Evolutionary conservation across 2,113 vertebrate species (phyloP).

Genomic region (Pachypanchax playfairii): DNA sequence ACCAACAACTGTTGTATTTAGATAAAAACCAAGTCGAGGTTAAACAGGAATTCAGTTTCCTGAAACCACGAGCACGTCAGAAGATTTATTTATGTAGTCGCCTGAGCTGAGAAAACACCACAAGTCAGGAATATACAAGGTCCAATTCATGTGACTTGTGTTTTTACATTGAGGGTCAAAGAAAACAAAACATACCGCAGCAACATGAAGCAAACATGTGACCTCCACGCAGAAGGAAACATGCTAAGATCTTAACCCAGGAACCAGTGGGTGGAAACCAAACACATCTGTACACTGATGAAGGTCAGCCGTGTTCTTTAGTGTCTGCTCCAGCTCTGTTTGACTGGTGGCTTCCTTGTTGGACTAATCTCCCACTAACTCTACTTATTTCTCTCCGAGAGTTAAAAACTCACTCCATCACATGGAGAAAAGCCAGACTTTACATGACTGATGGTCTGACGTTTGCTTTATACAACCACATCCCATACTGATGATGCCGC

Average conservation of each 20-base stretch:
- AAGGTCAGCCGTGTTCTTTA: conserved; percentile 19
- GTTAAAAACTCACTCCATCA: neutral
- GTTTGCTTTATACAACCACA: too few species aligned
- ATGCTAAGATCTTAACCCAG: conserved; percentile 17
- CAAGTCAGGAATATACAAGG: conserved; percentile 51
- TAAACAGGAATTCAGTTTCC: too few species aligned
- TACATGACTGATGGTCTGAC: too few species aligned
- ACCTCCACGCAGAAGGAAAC: conserved; percentile 26
- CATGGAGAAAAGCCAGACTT: conserved; percentile 1
- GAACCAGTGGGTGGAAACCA: neutral
- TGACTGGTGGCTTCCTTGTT: neutral
- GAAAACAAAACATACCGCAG: conserved; percentile 12
- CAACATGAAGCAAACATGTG: conserved; percentile 48
- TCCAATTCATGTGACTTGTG: conserved; percentile 62
- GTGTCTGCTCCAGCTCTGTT: neutral
- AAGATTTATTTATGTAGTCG: conserved; percentile 22
- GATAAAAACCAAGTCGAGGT: neutral
- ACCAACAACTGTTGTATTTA: neutral
- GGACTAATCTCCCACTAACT: neutral
- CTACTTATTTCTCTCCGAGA: neutral
- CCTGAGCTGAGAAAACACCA: conserved; percentile 43
- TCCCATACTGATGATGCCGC: too few species aligned
- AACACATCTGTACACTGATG: neutral
- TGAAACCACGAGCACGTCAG: conserved; percentile 1
- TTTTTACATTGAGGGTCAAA: conserved; percentile 41